Evolutionary conservation across 1,140 invertebrate species (phyloP), one percentile per base, ranked within the genome.

Genomic region (Orchestia grillus): DNA sequence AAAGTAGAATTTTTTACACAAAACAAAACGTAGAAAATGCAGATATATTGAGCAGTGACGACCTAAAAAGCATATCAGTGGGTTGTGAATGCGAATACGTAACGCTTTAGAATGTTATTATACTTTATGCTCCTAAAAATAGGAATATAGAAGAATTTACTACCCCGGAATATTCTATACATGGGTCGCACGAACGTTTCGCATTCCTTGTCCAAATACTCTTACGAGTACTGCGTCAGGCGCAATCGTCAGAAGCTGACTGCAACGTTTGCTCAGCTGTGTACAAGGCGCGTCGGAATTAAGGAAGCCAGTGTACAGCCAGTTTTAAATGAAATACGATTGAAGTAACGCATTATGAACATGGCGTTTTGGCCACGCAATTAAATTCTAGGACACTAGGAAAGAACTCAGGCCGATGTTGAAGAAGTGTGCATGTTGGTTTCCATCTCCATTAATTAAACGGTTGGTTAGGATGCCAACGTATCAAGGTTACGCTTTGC

Each of bases 401-500:
- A 77, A 77, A 77, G 11, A 77, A 77, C 62, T 8, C 62, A 77
- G 3, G 62, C 28, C 62, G 3, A 77, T 77, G 28, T 77, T 15
- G 62, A 36, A 77, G 62, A 77, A 77, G 62, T 15, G 62, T 15
- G 62, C 62, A 77, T 77, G 62, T 77, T 77, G 36, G 62, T 28
- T 77, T 77, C 47, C 62, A 77, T 36, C 28, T 77, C 62, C 28
- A 77, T 19, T 77, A 77, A 77, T 77, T 77, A 77, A 77, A 77
- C 62, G 28, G 62, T 77, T 77, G 11, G 62, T 77, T 77, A 77
- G 62, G 62, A 77, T 77, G 11, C 62, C 8, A 42, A 41, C 88
- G 43, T 90, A 90, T 90, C 88, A 90, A 90, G 88, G 88, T 90
- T 42, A 90, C 28, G 88, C 88, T 90, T 90, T 42, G 88, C 88